Conservation (phyloP, 2,888 invertebrate genomes). For the Gortyna flavago region DNA sequence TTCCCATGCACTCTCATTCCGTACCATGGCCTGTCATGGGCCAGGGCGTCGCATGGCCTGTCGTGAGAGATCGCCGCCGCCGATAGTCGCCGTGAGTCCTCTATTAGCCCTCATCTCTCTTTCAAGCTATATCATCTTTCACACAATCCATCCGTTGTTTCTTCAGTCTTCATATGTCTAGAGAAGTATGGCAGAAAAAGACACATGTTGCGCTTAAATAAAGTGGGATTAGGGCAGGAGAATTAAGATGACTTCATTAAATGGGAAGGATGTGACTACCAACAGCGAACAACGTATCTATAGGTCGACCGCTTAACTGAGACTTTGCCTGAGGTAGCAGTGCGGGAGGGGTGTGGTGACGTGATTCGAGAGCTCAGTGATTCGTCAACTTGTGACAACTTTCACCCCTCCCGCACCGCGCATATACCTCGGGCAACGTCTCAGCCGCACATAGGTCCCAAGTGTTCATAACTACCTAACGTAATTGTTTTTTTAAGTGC, state of each 20-base stretch:
- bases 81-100: no score
- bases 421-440: no score
- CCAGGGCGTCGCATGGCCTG: no score
- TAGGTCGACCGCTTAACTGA: no score
- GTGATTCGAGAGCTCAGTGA: no score
- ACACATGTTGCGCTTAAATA: neutral
- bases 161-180: neutral
- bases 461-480: neutral
- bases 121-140: neutral
- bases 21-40: no score
- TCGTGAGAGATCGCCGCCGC: no score
- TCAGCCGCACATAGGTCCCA: neutral
- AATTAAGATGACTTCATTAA: neutral
- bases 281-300: neutral
- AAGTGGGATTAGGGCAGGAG: neutral
- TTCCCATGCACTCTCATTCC: no score
- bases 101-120: neutral
- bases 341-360: no score
- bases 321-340: no score
- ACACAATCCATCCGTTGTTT: neutral
- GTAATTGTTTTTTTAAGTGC: slow-evolving; percentile 13
- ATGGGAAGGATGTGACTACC: neutral
- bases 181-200: neutral
- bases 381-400: no score
- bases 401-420: no score